These are phyloP conservation scores for Odontesthes bonariensis DNA, from an alignment of 2,113 vertebrate species.

Conservation along the genomic window DNA sequence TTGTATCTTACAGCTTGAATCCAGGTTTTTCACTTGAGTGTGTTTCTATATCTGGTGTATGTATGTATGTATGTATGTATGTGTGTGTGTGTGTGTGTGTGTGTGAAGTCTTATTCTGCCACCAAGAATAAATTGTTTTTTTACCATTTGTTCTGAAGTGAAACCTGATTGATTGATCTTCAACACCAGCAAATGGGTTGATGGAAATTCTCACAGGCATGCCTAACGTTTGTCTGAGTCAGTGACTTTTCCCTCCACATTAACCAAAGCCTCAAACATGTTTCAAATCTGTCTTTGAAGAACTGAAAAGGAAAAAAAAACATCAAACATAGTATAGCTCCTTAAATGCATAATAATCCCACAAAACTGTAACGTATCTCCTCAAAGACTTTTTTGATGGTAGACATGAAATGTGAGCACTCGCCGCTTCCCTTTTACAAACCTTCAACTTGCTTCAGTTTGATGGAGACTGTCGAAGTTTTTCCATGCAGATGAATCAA, in stretches of 20 bases:
- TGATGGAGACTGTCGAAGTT: no score
- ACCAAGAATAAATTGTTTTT: not conserved
- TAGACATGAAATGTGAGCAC: not conserved
- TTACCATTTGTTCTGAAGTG: not conserved
- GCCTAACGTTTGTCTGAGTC: not conserved
- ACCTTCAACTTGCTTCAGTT: no score
- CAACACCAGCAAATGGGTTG: not conserved
- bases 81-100: not conserved
- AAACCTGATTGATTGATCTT: conserved; percentile 5
- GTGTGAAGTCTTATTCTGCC: not conserved
- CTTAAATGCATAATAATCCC: not conserved
- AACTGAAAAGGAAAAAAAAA: not conserved
- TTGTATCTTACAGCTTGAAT: conserved; percentile 13
- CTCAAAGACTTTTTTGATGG: not conserved
- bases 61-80: not conserved
- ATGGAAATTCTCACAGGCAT: conserved; percentile 1
- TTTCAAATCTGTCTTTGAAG: not conserved
- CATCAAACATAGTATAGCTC: not conserved
- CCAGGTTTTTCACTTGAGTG: not conserved
- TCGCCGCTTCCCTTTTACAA: not conserved
- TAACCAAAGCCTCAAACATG: not conserved
- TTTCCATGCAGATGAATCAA: no score
- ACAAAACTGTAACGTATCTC: not conserved
- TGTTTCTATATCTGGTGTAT: not conserved
- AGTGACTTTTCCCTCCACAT: not conserved